Base-by-base conservation (phyloP, 2,797 vertebrate genomes). In the Apogon talboti region DNA sequence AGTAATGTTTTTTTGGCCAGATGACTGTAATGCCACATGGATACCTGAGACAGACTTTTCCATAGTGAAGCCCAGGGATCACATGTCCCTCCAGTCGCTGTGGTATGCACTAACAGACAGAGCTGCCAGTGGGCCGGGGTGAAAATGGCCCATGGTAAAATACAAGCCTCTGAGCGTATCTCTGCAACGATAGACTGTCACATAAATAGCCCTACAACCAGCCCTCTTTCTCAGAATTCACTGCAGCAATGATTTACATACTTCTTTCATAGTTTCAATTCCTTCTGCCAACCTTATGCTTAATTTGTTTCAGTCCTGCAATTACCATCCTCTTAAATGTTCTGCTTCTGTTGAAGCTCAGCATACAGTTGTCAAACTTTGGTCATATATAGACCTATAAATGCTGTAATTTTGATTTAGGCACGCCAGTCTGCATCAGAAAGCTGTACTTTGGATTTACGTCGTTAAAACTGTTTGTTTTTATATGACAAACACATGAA, bases 21-120 rank as follows among this genome's bases (percentile, higher is more conserved):
- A 84, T 87, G 66, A 89, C 76, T 83, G 78, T 54, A 73, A 83
- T 81, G 67, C 79, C 75, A 62, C 66, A 78, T 63, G 61, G 86
- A 87, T 58, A 90, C 82, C 74, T 83, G 86, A 90, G 85, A 83
- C 85, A 48, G 59, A 80, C 74, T 65, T 86, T 88, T 91, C 82
- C 81, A 77, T 33, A 55, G 78, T 49, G 24, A 79, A 82, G 58
- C 61, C 66, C 1, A 1, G 47, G 60, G 66, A 85, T 84, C 87
- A 71, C 79, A 83, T 86, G 79, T 86, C 74, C 55, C 60, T 57
- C 13, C 58, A 54, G 75, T 82, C 78, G 70, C 68, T 61, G 68
- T 73, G 85, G 89, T 76, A 90, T 90, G 83, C 53, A 60, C 75
- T 69, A 66, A 70, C 66, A 78, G 71, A 76, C 73, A 60, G 82